Percentiles rank a stretch among this genome's conserved stretches.
These are phyloP conservation scores for Cydia pomonella DNA, from an alignment of 1,140 invertebrate species.

Conservation along the genomic window DNA sequence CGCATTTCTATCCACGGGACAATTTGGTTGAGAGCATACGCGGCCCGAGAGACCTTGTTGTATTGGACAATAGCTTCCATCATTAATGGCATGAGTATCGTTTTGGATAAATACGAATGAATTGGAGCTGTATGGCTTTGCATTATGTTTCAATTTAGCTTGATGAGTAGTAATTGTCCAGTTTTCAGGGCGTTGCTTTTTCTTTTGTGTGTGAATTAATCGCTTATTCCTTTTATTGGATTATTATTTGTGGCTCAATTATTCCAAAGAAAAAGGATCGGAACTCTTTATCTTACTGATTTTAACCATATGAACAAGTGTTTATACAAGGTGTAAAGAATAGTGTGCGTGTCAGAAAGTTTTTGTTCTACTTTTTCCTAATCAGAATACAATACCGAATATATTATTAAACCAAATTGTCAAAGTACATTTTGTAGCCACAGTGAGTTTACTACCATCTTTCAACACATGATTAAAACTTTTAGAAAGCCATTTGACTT, in stretches of 20 bases:
- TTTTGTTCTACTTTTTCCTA: too few species aligned
- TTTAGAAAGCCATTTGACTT: too few species aligned
- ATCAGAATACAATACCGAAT: too few species aligned
- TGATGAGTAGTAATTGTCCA: slow-evolving; percentile 32
- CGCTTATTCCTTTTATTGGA: slow-evolving; percentile 45
- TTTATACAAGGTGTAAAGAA: too few species aligned
- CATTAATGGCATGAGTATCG: slow-evolving; percentile 33
- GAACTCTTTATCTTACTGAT: background rate
- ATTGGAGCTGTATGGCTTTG: slow-evolving; percentile 1
- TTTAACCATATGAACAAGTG: background rate
- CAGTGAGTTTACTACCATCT: too few species aligned
- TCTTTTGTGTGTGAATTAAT: slow-evolving; percentile 46
- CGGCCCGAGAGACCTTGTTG: slow-evolving; percentile 37
- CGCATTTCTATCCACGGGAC: background rate
- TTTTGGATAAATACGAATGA: background rate
- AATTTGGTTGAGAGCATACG: background rate
- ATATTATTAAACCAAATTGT: too few species aligned
- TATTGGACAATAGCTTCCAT: slow-evolving; percentile 34
- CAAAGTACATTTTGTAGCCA: too few species aligned
- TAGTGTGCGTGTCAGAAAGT: too few species aligned
- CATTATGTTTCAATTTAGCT: background rate
- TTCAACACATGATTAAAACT: too few species aligned
- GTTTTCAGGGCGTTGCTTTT: slow-evolving; percentile 41
- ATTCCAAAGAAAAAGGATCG: background rate
- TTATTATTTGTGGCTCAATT: slow-evolving; percentile 41